phyloP scores from a whole-genome alignment of 2,113 vertebrate genomes.

The Antechinus flavipes region DNA sequence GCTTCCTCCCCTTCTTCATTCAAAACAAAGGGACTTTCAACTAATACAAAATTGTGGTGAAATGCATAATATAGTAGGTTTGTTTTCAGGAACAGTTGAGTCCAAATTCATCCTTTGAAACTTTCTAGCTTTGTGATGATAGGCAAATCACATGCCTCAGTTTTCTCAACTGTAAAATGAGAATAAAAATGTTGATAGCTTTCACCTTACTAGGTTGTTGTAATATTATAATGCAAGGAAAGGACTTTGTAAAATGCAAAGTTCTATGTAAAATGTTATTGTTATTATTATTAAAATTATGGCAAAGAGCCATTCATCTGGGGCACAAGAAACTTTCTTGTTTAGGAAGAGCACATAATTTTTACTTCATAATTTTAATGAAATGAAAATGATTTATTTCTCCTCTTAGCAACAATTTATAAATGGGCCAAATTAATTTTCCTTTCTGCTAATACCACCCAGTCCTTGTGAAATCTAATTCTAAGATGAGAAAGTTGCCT shows the following conservation, averaged over 20 bases:
- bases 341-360: not conserved
- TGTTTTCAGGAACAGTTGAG: not conserved
- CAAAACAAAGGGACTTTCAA: not conserved
- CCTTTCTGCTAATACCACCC: not conserved
- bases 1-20: not conserved
- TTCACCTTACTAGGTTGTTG: not conserved
- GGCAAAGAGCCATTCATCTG: not conserved
- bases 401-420: not conserved
- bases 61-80: not conserved
- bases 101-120: not conserved
- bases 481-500: not conserved
- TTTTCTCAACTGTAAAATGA: not conserved
- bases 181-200: not conserved
- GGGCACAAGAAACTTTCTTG: not conserved
- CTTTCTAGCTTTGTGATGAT: not conserved
- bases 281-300: not conserved
- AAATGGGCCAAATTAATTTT: not conserved
- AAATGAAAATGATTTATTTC: conserved; percentile 2
- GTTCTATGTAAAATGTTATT: not conserved
- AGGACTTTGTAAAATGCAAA: not conserved
- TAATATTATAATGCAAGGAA: not conserved
- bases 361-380: not conserved
- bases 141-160: not conserved
- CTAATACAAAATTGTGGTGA: not conserved
- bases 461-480: not conserved